Evolutionary conservation across 2,113 vertebrate species (phyloP).

Genomic region (Embiotoca jacksoni): DNA sequence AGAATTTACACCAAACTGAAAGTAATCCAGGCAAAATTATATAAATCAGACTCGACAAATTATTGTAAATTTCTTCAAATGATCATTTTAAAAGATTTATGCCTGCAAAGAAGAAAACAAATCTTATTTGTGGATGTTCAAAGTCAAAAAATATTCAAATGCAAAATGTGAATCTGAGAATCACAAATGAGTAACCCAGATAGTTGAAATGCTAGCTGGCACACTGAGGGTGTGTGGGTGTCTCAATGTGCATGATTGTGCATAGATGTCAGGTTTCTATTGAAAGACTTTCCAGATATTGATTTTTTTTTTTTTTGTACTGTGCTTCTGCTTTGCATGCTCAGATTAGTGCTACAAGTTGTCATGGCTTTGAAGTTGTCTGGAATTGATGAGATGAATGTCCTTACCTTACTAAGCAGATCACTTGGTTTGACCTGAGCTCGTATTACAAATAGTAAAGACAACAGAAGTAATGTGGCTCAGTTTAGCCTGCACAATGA

Average conservation of each 20-base stretch:
- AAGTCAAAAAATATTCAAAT: conserved; percentile 1
- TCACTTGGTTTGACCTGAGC: conserved; percentile 26
- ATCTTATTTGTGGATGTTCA: background rate
- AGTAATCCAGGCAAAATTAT: background rate
- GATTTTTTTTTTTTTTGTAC: conserved; percentile 33
- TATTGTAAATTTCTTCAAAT: background rate
- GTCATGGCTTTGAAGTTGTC: conserved; percentile 48
- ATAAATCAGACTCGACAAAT: background rate
- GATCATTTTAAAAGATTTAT: no score
- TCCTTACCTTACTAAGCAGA: conserved; percentile 37
- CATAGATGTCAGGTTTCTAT: conserved; percentile 16
- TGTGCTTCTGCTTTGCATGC: conserved; percentile 39
- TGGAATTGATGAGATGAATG: conserved; percentile 53
- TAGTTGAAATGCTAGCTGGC: background rate
- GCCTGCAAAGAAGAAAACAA: background rate
- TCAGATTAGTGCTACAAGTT: conserved; percentile 38
- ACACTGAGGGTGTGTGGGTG: conserved; percentile 11
- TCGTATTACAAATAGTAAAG: conserved; percentile 17
- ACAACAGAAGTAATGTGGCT: background rate
- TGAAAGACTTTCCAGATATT: conserved; percentile 52
- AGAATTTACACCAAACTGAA: background rate
- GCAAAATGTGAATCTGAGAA: background rate
- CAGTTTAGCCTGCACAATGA: background rate
- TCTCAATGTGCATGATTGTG: conserved; percentile 18
- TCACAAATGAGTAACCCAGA: conserved; percentile 8